These are phyloP conservation scores for Pentalonia nigronervosa DNA, from an alignment of 1,140 invertebrate species.

Conservation along the genomic window DNA sequence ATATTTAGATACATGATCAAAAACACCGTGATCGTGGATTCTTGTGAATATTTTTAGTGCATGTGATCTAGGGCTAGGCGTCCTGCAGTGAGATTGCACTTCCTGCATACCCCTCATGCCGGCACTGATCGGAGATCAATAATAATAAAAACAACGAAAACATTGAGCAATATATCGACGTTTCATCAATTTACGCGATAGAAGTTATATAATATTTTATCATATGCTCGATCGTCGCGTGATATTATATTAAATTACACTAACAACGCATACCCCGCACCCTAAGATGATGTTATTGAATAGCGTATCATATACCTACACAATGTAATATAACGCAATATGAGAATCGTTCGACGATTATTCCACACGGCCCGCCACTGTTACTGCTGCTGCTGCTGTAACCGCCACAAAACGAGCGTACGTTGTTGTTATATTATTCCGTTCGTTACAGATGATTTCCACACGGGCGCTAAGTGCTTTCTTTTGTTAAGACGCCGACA, in stretches of 20 bases:
- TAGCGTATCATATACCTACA: too few species aligned
- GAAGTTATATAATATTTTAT: neutral
- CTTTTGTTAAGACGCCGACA: constrained; percentile 21
- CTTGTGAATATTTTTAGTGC: too few species aligned
- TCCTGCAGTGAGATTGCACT: too few species aligned
- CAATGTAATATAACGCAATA: neutral
- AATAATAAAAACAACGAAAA: neutral
- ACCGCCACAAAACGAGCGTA: neutral
- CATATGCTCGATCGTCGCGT: neutral
- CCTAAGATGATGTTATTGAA: neutral
- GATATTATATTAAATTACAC: neutral
- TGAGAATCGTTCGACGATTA: neutral
- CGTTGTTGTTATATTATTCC: neutral
- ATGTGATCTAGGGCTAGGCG: too few species aligned
- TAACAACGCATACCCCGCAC: neutral
- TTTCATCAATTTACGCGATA: too few species aligned
- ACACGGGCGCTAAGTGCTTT: constrained; percentile 35
- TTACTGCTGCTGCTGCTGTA: neutral
- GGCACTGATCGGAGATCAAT: too few species aligned
- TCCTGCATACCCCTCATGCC: too few species aligned
- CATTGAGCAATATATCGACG: neutral
- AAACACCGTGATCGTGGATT: too few species aligned
- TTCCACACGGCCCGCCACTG: neutral
- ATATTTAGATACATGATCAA: too few species aligned
- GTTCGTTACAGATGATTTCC: neutral